These are phyloP conservation scores for Argynnis bischoffii DNA, from an alignment of 2,888 invertebrate species.

Conservation along the genomic window DNA sequence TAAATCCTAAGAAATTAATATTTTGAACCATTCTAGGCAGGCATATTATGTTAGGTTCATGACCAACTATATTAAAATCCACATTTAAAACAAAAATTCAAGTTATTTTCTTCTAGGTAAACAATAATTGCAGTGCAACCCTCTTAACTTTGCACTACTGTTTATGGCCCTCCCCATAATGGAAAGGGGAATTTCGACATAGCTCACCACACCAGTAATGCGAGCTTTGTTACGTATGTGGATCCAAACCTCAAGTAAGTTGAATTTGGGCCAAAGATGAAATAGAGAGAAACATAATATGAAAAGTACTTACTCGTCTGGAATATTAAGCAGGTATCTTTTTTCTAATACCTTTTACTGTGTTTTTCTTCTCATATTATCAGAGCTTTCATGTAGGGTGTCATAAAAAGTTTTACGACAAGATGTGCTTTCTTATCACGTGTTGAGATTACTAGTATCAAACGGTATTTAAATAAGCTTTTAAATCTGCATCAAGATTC, in stretches of 20 bases:
- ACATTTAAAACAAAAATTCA: no score
- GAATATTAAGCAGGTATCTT: slow-evolving; percentile 13
- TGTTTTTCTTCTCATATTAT: not conserved
- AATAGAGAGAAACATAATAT: slow-evolving; percentile 6
- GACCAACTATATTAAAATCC: no score
- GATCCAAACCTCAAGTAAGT: not conserved
- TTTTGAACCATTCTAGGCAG: no score
- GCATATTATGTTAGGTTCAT: no score
- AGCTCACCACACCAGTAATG: no score
- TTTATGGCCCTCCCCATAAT: no score
- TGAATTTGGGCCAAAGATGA: slow-evolving; percentile 8
- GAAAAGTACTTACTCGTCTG: slow-evolving; percentile 7
- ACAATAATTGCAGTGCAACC: no score
- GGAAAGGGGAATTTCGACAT: not conserved
- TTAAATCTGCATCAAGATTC: not conserved
- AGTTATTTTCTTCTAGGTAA: no score
- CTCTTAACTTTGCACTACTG: no score
- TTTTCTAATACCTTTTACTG: slow-evolving; percentile 6
- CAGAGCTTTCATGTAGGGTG: not conserved
- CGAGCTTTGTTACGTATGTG: not conserved
- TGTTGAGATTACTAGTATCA: not conserved
- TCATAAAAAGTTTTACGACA: slow-evolving; percentile 2
- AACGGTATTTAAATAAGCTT: not conserved
- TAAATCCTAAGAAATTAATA: no score
- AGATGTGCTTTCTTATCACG: not conserved